Percentiles rank a stretch among this genome's conserved stretches.
phyloP scores from a whole-genome alignment of 2,888 invertebrate genomes.

The Iselma pallidipennis region DNA sequence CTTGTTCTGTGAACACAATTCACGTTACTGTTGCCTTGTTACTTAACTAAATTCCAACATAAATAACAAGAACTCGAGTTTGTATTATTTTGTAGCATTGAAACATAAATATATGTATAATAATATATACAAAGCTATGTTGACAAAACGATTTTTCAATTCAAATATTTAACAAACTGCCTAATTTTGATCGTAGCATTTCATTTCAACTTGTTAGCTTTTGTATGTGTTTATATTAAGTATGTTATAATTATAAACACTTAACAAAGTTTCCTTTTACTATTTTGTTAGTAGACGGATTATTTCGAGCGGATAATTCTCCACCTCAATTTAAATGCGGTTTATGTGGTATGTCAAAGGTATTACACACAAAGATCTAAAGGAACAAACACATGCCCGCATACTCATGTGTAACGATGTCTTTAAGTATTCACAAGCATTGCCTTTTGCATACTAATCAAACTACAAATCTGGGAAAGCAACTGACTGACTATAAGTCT shows the following conservation, averaged over 20 bases:
- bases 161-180: not conserved
- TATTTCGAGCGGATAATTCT: constrained; percentile 3
- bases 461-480: not conserved
- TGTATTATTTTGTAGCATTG: not conserved
- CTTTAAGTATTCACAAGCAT: not conserved
- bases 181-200: not conserved
- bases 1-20: not conserved
- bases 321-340: constrained; percentile 2
- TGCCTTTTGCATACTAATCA: not conserved
- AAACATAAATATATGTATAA: not conserved
- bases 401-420: not conserved
- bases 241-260: not conserved
- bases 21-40: not conserved
- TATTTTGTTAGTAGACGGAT: not conserved
- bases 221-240: not conserved
- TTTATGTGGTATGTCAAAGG: constrained; percentile 6
- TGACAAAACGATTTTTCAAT: not conserved
- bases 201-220: not conserved
- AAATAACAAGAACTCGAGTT: not conserved
- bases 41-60: not conserved
- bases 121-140: too few species aligned
- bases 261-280: not conserved
- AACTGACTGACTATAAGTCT: too few species aligned
- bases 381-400: constrained; percentile 6
- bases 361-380: constrained; percentile 6